Evolutionary conservation across 2,888 invertebrate species (phyloP).

Genomic region (Scelioninae gen. 2): DNA sequence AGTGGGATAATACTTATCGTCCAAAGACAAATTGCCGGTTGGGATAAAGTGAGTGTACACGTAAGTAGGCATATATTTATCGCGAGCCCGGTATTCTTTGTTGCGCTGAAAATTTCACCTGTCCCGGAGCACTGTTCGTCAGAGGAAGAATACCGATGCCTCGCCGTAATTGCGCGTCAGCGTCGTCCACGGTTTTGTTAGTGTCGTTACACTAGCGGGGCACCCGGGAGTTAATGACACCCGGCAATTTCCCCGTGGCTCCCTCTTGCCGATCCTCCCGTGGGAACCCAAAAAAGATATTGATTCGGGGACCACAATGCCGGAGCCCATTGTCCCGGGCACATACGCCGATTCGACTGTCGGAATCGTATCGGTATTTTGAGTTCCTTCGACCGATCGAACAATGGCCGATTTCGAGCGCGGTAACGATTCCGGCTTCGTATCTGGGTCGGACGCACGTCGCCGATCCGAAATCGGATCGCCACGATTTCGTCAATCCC

Average conservation of each 20-base stretch:
- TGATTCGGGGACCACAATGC: constrained; percentile 42
- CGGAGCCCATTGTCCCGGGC: constrained; percentile 24
- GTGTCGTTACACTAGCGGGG: constrained; percentile 55
- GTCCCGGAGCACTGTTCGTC: constrained; percentile 46
- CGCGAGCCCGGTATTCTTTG: constrained; percentile 44
- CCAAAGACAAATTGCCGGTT: constrained; percentile 49
- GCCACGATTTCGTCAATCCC: too few relatives aligned
- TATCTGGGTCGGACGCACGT: too few relatives aligned
- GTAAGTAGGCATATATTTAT: constrained; percentile 43
- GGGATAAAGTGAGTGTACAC: constrained; percentile 33
- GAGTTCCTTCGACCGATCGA: too few relatives aligned
- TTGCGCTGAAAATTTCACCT: constrained; percentile 53
- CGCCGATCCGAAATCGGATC: too few relatives aligned
- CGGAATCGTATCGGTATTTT: constrained; percentile 41
- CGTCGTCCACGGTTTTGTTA: constrained; percentile 53
- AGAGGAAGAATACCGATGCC: constrained; percentile 45
- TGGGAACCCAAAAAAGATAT: constrained; percentile 52
- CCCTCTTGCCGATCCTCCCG: constrained; percentile 37
- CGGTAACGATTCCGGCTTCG: too few relatives aligned
- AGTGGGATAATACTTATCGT: constrained; percentile 44
- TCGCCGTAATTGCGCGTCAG: constrained; percentile 44
- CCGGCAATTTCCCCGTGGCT: constrained; percentile 43
- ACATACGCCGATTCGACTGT: constrained; percentile 31
- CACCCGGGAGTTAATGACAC: constrained; percentile 55
- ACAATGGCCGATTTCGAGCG: too few relatives aligned